phyloP scores from a whole-genome alignment of 2,888 invertebrate genomes.

The Polymixis flavicincta region DNA sequence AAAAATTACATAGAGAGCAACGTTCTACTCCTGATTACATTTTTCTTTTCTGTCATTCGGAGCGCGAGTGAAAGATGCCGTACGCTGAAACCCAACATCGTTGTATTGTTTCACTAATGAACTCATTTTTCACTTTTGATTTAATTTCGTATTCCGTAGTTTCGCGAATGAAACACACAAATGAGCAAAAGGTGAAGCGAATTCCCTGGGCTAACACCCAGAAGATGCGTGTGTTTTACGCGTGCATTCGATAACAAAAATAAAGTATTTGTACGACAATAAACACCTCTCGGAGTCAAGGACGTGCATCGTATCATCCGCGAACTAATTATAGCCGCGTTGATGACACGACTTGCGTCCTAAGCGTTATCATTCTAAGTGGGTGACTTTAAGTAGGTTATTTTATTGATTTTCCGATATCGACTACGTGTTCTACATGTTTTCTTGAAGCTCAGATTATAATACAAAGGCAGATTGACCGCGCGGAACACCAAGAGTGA shows the following conservation, averaged over 20 bases:
- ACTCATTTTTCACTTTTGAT: not conserved
- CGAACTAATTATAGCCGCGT: conserved; percentile 61
- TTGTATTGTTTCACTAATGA: not conserved
- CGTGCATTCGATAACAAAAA: conserved; percentile 49
- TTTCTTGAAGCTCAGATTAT: no score
- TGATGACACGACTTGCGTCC: conserved; percentile 49
- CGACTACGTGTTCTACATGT: conserved; percentile 22
- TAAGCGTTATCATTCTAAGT: conserved; percentile 55
- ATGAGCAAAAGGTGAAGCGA: not conserved
- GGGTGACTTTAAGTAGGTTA: conserved; percentile 55
- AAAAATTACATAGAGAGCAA: not conserved
- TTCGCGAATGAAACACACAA: not conserved
- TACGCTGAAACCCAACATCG: not conserved
- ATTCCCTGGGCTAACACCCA: conserved; percentile 28
- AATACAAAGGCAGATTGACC: no score
- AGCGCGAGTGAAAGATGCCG: not conserved
- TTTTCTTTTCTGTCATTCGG: not conserved
- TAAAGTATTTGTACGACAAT: conserved; percentile 39
- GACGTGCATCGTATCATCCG: conserved; percentile 59
- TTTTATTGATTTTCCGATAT: conserved; percentile 57
- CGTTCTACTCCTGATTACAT: not conserved
- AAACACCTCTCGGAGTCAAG: conserved; percentile 62
- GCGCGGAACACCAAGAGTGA: no score
- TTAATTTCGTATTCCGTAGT: not conserved
- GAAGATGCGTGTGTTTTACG: conserved; percentile 7